Percentiles rank a stretch among this genome's conserved stretches.
phyloP scores from a whole-genome alignment of 2,797 vertebrate species.

The Tolypeutes matacus region DNA sequence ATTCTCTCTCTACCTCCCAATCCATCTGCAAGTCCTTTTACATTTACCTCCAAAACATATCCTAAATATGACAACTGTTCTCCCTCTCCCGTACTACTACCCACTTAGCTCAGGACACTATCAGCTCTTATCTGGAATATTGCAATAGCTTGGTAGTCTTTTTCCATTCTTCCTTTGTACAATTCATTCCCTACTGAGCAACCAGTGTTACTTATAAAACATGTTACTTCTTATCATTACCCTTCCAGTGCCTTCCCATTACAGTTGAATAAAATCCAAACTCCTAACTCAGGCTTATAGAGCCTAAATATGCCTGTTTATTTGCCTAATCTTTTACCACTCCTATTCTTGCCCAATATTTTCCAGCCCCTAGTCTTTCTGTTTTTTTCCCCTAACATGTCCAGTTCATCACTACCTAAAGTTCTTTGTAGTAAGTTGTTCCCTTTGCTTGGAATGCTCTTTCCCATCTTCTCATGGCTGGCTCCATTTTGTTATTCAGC shows the following conservation, averaged over 20 bases:
- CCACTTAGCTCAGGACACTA: neutral
- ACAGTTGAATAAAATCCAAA: conserved; percentile 6
- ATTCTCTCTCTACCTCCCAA: neutral
- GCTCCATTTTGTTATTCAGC: conserved; percentile 12
- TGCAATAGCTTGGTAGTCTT: neutral
- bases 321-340: conserved; percentile 12
- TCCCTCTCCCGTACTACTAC: neutral
- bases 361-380: neutral
- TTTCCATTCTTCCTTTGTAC: neutral
- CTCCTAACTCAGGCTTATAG: neutral
- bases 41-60: conserved; percentile 18
- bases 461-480: neutral
- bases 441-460: neutral
- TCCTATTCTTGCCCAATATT: neutral
- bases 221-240: neutral
- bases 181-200: neutral
- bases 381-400: neutral
- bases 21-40: neutral
- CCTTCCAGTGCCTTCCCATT: conserved; percentile 50
- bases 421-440: neutral
- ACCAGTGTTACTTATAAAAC: conserved; percentile 12
- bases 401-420: neutral
- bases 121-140: conserved; percentile 32
- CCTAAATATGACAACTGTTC: neutral
- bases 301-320: neutral